phyloP scores from a whole-genome alignment of 2,113 vertebrate species.

The Halcyon senegalensis region DNA sequence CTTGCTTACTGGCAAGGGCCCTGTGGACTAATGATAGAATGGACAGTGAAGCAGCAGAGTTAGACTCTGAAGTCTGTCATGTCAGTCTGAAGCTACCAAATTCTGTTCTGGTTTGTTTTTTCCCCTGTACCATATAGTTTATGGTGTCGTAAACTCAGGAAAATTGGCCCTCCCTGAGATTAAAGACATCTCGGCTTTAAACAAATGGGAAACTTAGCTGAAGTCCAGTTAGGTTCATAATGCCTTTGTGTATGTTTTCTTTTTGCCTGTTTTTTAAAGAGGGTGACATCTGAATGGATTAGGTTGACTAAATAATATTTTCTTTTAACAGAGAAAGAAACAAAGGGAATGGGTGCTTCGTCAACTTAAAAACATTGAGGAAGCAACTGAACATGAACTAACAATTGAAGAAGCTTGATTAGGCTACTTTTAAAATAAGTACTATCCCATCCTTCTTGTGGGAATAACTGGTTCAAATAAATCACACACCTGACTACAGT shows the following conservation, averaged over 20 bases:
- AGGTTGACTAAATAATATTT: neutral
- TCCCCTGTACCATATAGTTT: neutral
- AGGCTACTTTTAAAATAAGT: neutral
- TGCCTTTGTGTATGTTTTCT: neutral
- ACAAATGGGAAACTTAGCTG: neutral
- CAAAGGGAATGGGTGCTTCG: conserved; percentile 74
- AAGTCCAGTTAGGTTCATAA: neutral
- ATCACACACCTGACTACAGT: neutral
- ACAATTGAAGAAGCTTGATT: conserved; percentile 68
- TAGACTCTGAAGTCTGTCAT: neutral
- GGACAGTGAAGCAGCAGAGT: neutral
- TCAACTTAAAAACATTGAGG: conserved; percentile 82
- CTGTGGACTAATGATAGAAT: neutral
- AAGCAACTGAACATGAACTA: conserved; percentile 78
- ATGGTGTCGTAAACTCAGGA: neutral
- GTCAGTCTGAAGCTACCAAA: neutral
- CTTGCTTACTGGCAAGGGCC: neutral
- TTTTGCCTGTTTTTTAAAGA: neutral
- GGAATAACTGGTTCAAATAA: neutral
- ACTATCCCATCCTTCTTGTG: neutral
- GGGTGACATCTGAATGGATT: neutral
- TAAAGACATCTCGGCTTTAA: neutral
- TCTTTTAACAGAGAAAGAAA: conserved; percentile 42
- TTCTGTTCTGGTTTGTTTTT: neutral
- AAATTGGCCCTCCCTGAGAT: neutral